Evolutionary conservation across 2,888 invertebrate species (phyloP).

Genomic region (Falcaria lacertinaria): DNA sequence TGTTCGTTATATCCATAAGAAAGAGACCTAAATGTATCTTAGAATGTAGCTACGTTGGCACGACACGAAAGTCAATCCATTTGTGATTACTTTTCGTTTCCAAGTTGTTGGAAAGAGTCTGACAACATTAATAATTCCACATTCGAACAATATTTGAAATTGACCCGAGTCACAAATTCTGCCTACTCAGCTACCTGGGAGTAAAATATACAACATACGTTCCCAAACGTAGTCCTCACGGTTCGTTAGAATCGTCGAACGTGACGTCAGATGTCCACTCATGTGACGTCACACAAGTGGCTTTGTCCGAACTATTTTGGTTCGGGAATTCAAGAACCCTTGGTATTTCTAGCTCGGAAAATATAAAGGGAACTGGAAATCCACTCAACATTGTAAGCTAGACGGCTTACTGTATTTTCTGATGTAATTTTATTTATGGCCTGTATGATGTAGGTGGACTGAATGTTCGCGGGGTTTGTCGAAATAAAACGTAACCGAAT

Average conservation of each 20-base stretch:
- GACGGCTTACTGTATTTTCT: neutral
- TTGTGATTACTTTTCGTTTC: neutral
- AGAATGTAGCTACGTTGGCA: too few relatives aligned
- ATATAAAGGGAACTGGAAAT: neutral
- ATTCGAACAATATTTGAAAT: neutral
- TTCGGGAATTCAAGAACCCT: slow-evolving; percentile 3
- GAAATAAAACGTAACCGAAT: too few relatives aligned
- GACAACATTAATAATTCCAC: neutral
- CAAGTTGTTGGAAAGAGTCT: neutral
- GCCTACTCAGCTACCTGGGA: neutral
- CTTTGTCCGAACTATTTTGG: slow-evolving; percentile 3
- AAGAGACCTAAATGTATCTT: too few relatives aligned
- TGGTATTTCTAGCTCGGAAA: slow-evolving; percentile 1
- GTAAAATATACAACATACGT: neutral
- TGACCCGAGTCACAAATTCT: neutral
- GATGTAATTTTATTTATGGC: neutral
- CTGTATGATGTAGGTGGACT: neutral
- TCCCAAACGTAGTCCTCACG: slow-evolving; percentile 5
- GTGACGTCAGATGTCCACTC: slow-evolving; percentile 23
- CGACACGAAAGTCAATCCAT: too few relatives aligned
- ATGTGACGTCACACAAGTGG: slow-evolving; percentile 2
- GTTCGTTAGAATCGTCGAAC: slow-evolving; percentile 26
- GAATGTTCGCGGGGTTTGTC: neutral
- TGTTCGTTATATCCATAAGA: too few relatives aligned
- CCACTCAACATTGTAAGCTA: neutral